phyloP scores from a whole-genome alignment of 2,797 vertebrate species.

The Acipenser transmontanus region DNA sequence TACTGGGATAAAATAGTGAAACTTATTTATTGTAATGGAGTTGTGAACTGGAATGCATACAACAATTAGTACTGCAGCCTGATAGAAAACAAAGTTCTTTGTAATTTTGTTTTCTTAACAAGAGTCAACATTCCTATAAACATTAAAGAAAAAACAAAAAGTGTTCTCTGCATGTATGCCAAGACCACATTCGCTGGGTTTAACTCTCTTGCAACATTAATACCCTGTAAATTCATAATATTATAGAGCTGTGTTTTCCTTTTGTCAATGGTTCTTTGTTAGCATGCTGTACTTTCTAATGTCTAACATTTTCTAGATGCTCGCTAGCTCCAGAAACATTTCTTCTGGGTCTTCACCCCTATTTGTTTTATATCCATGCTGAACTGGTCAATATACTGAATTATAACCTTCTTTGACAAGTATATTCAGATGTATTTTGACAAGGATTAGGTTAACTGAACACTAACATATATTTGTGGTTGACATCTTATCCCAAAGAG shows the following conservation, averaged over 20 bases:
- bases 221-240: constrained; percentile 12
- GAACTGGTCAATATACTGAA: not conserved
- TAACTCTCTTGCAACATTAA: constrained; percentile 11
- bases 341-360: constrained; percentile 11
- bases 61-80: too few species aligned
- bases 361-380: not conserved
- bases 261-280: constrained; percentile 9
- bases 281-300: not conserved
- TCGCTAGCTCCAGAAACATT: not conserved
- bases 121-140: constrained; percentile 28
- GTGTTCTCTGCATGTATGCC: constrained; percentile 13
- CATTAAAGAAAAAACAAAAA: constrained; percentile 22
- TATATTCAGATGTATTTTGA: constrained; percentile 7
- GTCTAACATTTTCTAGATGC: not conserved
- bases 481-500: too few species aligned
- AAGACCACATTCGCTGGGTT: constrained; percentile 15
- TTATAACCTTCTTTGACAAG: not conserved
- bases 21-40: too few species aligned
- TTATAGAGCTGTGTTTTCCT: constrained; percentile 9
- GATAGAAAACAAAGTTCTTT: too few species aligned
- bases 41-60: too few species aligned
- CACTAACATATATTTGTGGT: not conserved
- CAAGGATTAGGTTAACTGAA: constrained; percentile 3
- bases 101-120: constrained; percentile 6
- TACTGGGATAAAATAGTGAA: too few species aligned